Percentiles rank a stretch among this genome's conserved stretches.
These are phyloP conservation scores for Glyptemys insculpta DNA, from an alignment of 2,797 vertebrate genomes.

Conservation along the genomic window DNA sequence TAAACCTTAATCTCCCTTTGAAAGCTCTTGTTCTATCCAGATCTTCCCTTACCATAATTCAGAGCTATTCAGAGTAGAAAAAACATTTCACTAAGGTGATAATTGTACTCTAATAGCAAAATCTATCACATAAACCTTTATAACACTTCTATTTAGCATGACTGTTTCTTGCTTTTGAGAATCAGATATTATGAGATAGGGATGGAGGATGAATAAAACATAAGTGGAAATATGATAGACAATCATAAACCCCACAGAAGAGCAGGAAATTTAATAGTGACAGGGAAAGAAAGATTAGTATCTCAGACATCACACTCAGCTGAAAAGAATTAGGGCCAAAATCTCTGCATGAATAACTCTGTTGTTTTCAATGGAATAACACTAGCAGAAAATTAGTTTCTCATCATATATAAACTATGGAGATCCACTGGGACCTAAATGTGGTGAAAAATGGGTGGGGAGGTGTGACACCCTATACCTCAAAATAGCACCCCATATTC, in stretches of 20 bases:
- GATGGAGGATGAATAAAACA: background rate
- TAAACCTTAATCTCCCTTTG: background rate
- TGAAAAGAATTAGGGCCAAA: fast-evolving
- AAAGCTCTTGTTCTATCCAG: background rate
- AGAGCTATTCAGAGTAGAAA: background rate
- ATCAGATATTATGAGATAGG: background rate
- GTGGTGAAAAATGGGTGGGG: background rate
- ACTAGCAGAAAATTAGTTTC: background rate
- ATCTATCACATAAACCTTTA: fast-evolving
- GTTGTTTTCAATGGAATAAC: background rate
- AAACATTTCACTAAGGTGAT: background rate
- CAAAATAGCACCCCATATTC: too few relatives aligned
- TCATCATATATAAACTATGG: background rate
- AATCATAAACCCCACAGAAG: background rate
- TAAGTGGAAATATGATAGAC: background rate
- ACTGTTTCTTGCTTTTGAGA: background rate
- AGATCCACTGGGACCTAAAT: background rate
- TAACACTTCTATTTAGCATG: background rate
- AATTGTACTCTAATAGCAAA: background rate
- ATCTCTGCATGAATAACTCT: fast-evolving
- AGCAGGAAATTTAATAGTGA: fast-evolving
- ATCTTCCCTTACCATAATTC: background rate
- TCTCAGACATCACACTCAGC: background rate
- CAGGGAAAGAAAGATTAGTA: background rate
- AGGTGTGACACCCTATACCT: too few relatives aligned